Percentiles rank a stretch among this genome's conserved stretches.
phyloP scores from a whole-genome alignment of 1,140 invertebrate genomes.

The Coenobita brevimanus region DNA sequence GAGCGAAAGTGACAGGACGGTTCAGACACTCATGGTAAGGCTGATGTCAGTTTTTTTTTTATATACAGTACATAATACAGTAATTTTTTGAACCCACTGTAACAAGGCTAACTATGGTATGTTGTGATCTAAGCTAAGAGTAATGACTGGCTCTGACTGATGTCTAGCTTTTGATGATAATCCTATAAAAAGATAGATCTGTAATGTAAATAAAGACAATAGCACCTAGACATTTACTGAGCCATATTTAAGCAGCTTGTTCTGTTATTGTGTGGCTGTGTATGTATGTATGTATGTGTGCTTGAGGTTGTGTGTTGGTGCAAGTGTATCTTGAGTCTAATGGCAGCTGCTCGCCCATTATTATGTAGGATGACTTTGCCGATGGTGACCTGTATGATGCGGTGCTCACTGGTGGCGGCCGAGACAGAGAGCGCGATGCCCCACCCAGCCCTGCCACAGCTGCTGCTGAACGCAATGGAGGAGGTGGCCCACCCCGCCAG shows the following conservation, averaged over 20 bases:
- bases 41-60: conserved; percentile 25
- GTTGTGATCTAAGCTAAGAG: not conserved
- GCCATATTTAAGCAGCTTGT: conserved; percentile 28
- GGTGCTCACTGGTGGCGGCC: conserved; percentile 68
- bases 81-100: too few relatives aligned
- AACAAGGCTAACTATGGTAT: conserved; percentile 39
- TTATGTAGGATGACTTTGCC: conserved; percentile 70
- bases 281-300: not conserved
- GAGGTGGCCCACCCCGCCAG: conserved; percentile 37
- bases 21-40: conserved; percentile 53
- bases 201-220: conserved; percentile 8
- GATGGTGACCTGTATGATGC: conserved; percentile 70
- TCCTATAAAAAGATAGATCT: too few relatives aligned
- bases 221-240: conserved; percentile 55
- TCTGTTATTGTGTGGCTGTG: conserved; percentile 5
- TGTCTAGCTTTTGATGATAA: conserved; percentile 50
- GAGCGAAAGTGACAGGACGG: conserved; percentile 18
- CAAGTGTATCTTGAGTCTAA: conserved; percentile 51
- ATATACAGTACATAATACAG: conserved; percentile 5
- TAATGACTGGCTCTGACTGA: conserved; percentile 44
- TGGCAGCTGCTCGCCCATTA: conserved; percentile 50
- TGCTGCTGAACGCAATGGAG: conserved; percentile 61
- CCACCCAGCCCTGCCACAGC: conserved; percentile 54
- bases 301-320: conserved; percentile 4
- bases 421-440: conserved; percentile 60